phyloP scores from a whole-genome alignment of 2,797 vertebrate species.

The Smutsia gigantea region DNA sequence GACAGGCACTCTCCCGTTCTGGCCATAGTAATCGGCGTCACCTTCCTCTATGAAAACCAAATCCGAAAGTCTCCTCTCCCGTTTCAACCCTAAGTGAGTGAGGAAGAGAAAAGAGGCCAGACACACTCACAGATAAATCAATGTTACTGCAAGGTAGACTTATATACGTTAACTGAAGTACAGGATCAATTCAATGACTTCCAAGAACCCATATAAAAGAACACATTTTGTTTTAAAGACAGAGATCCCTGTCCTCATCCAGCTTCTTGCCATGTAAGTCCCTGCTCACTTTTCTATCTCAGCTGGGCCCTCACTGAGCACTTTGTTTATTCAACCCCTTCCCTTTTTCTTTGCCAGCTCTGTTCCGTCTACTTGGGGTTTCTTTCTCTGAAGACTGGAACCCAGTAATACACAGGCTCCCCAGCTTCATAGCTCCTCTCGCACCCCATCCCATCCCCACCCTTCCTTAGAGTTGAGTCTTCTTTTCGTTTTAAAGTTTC shows the following conservation, averaged over 20 bases:
- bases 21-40: neutral
- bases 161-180: neutral
- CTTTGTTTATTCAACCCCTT: neutral
- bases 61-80: neutral
- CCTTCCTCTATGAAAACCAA: neutral
- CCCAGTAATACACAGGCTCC: neutral
- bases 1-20: neutral
- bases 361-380: neutral
- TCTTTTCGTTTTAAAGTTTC: neutral
- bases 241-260: neutral
- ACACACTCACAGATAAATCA: neutral
- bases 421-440: neutral
- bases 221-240: neutral
- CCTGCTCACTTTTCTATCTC: neutral
- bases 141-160: neutral
- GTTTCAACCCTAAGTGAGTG: neutral
- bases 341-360: neutral
- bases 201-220: neutral
- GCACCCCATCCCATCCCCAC: neutral
- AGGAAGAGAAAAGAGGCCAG: neutral
- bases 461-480: neutral
- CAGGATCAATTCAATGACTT: neutral
- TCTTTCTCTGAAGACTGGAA: neutral
- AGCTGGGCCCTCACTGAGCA: neutral
- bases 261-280: neutral